Evolutionary conservation across 2,797 vertebrate species (phyloP).

Genomic region (Thunnus albacares): DNA sequence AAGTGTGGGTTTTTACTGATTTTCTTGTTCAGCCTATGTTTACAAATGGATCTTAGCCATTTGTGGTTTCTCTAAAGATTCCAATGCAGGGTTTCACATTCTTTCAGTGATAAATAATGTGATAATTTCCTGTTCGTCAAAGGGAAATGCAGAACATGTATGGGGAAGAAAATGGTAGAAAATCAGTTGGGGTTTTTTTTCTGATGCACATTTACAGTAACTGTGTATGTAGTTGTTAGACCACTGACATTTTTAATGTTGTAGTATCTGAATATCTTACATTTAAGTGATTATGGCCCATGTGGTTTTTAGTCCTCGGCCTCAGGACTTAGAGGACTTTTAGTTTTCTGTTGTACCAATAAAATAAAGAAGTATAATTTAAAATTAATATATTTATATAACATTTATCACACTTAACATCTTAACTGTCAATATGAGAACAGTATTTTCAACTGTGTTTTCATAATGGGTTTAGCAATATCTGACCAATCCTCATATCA

Average conservation of each 20-base stretch:
- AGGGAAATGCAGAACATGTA: background rate
- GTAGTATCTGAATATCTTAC: background rate
- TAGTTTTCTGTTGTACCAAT: background rate
- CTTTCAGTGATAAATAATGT: background rate
- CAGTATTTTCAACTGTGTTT: background rate
- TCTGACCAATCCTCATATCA: background rate
- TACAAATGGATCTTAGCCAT: background rate
- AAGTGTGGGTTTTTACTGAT: background rate
- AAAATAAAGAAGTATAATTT: background rate
- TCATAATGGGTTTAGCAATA: background rate
- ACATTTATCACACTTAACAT: background rate
- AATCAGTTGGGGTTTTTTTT: background rate
- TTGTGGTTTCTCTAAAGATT: background rate
- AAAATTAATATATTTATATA: background rate
- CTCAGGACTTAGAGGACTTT: background rate
- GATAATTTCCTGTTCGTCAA: background rate
- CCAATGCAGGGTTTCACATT: background rate
- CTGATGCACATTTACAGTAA: background rate
- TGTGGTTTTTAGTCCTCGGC: background rate
- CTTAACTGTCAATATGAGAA: background rate
- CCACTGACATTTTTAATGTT: background rate
- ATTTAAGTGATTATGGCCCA: background rate
- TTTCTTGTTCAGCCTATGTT: background rate
- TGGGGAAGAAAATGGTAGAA: background rate
- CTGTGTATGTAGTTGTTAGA: background rate